Conservation (phyloP, 2,797 vertebrate genomes). For the Heterohyrax brucei region DNA sequence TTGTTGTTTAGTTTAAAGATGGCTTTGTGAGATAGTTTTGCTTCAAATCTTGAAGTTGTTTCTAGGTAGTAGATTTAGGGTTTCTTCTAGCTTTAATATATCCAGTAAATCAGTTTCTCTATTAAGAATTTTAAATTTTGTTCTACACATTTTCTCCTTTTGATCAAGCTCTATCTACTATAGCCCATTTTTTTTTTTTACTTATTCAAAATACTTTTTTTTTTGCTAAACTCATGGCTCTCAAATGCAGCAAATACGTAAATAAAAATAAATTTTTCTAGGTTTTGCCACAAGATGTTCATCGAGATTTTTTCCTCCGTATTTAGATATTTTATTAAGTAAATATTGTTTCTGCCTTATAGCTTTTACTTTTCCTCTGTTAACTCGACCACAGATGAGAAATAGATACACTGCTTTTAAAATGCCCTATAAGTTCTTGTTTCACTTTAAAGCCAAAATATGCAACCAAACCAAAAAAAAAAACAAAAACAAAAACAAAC, state of each 20-base stretch:
- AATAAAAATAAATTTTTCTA: not conserved
- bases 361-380: not conserved
- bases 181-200: not conserved
- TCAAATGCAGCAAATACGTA: not conserved
- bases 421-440: not conserved
- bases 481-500: no score
- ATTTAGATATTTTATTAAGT: not conserved
- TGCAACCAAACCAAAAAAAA: no score
- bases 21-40: no score
- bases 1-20: no score
- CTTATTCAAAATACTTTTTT: not conserved
- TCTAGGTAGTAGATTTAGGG: no score
- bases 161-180: no score
- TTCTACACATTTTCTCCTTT: no score
- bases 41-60: no score
- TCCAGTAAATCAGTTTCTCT: no score
- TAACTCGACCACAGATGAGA: not conserved
- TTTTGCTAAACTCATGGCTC: not conserved
- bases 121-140: no score
- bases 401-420: not conserved
- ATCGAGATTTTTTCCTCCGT: not conserved
- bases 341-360: slow-evolving; percentile 5
- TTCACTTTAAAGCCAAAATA: slow-evolving; percentile 36
- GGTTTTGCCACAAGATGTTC: not conserved
- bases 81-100: no score